These are phyloP conservation scores for Oryctes rhinoceros DNA, from an alignment of 1,140 invertebrate genomes.

Conservation along the genomic window DNA sequence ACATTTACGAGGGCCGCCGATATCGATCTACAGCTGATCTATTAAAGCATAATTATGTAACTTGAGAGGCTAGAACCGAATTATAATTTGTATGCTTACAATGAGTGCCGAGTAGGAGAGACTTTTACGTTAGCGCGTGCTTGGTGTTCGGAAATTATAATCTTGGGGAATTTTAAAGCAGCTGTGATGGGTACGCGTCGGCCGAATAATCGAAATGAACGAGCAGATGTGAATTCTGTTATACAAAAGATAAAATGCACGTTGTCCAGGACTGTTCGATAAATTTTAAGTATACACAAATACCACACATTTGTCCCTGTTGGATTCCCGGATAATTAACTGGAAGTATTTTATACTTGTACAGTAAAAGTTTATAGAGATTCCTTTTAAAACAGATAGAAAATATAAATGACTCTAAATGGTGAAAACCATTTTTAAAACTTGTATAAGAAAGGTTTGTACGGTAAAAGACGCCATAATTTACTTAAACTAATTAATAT, in stretches of 20 bases:
- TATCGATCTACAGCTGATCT: conserved; percentile 35
- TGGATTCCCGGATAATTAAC: background rate
- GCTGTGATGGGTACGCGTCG: conserved; percentile 14
- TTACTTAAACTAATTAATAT: too few relatives aligned
- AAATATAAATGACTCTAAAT: too few relatives aligned
- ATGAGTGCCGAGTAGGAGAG: background rate
- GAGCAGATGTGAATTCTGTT: conserved; percentile 29
- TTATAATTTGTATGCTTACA: conserved; percentile 3
- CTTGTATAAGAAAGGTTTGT: too few relatives aligned
- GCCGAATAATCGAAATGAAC: conserved; percentile 11
- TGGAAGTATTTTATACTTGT: background rate
- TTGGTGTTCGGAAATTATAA: conserved; percentile 14
- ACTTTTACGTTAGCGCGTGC: conserved; percentile 18
- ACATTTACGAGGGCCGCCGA: conserved; percentile 1
- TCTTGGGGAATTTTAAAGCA: conserved; percentile 27
- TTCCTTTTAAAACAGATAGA: too few relatives aligned
- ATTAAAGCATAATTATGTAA: conserved; percentile 36
- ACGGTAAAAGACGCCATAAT: too few relatives aligned
- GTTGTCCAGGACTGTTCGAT: background rate
- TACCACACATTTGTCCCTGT: background rate
- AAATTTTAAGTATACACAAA: background rate
- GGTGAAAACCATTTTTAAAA: too few relatives aligned
- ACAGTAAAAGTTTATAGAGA: too few relatives aligned
- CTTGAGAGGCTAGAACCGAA: background rate
- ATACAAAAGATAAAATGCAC: conserved; percentile 9